Percentiles rank a stretch among this genome's conserved stretches.
These are phyloP conservation scores for Antedon mediterranea DNA, from an alignment of 53 echinoderm and acorn worm species.

Conservation along the genomic window DNA sequence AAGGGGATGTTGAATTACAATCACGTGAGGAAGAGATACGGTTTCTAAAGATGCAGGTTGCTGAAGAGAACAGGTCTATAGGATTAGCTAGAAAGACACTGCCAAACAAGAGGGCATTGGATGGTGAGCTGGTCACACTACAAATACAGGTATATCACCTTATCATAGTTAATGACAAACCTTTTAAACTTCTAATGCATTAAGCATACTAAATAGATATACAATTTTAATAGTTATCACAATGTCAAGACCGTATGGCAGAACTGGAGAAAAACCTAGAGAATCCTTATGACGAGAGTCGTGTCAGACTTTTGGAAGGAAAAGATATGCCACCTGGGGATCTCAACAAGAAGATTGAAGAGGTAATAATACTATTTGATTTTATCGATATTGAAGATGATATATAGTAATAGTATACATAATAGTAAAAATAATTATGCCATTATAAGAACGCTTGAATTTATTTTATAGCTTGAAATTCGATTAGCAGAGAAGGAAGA, in stretches of 20 bases:
- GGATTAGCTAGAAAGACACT: slow-evolving; percentile 61
- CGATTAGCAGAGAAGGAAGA: slow-evolving; percentile 96
- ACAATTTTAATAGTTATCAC: slow-evolving; percentile 39
- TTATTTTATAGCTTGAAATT: slow-evolving; percentile 73
- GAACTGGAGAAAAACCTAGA: slow-evolving; percentile 94
- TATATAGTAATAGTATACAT: background rate
- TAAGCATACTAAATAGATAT: too few relatives aligned
- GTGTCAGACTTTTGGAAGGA: slow-evolving; percentile 83
- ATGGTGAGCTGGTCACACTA: slow-evolving; percentile 82
- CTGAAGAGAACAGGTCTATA: slow-evolving; percentile 86
- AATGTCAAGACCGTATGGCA: slow-evolving; percentile 92
- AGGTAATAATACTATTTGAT: slow-evolving; percentile 42
- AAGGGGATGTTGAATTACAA: slow-evolving; percentile 93
- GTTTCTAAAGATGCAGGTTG: slow-evolving; percentile 94
- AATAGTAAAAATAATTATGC: background rate
- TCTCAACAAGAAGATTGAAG: slow-evolving; percentile 87
- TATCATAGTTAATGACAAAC: background rate
- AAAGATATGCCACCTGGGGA: slow-evolving; percentile 61
- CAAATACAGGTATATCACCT: slow-evolving; percentile 91
- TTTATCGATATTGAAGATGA: too few relatives aligned
- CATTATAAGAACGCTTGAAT: background rate
- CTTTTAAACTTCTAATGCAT: too few relatives aligned
- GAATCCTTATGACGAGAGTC: slow-evolving; percentile 83
- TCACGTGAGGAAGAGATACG: slow-evolving; percentile 95
- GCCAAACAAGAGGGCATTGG: slow-evolving; percentile 90